Conservation (phyloP, 2,113 vertebrate genomes). For the Chloropsis hardwickii region DNA sequence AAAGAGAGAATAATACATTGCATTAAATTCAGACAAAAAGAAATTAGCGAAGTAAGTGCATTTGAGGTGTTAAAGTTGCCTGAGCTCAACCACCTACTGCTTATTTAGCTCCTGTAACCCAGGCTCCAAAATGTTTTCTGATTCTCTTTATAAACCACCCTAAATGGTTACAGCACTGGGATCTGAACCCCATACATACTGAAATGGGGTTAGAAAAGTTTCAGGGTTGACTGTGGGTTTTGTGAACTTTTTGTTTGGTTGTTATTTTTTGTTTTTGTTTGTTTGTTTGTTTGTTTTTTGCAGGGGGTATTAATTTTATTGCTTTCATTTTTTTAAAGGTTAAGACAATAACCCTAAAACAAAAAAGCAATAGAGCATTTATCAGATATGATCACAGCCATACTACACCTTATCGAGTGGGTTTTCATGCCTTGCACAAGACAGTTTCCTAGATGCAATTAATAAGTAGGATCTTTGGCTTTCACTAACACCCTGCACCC, state of each 20-base stretch:
- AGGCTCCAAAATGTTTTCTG: not conserved
- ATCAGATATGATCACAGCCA: not conserved
- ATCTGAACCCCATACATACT: not conserved
- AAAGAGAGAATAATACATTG: conserved; percentile 32
- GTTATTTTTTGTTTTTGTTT: not conserved
- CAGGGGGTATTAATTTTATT: not conserved
- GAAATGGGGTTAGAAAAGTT: not conserved
- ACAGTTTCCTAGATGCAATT: not conserved
- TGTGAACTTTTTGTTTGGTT: not conserved
- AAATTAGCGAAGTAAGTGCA: not conserved
- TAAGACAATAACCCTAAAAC: not conserved
- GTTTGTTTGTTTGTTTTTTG: not conserved
- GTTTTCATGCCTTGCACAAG: not conserved
- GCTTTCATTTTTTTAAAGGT: not conserved
- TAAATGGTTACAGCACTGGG: not conserved
- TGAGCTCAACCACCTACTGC: not conserved
- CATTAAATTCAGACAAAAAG: conserved; percentile 43
- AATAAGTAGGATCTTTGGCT: not conserved
- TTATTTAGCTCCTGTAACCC: not conserved
- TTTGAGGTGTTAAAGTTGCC: not conserved
- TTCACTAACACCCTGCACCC: not conserved
- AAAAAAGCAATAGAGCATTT: not conserved
- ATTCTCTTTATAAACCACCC: not conserved
- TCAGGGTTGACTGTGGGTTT: not conserved
- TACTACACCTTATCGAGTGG: not conserved